Conservation (phyloP, 1,140 invertebrate species). For the Procambarus clarkii region DNA sequence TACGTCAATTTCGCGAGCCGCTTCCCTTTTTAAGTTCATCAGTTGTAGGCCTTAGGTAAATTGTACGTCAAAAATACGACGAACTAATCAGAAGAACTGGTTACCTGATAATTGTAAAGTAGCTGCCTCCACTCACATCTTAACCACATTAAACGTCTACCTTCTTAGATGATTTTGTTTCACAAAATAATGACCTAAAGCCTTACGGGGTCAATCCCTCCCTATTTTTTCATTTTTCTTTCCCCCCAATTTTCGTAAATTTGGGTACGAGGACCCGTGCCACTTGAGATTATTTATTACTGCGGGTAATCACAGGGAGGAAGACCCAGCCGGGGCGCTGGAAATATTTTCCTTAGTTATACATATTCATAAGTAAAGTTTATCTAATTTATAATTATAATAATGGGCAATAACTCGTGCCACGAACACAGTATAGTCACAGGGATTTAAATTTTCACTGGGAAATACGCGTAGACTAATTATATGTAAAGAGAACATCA, state of each 20-base stretch:
- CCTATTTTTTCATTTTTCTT: not conserved
- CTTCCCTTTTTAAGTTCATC: no score
- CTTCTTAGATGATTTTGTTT: not conserved
- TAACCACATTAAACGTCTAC: not conserved
- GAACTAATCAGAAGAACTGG: no score
- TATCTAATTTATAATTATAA: conserved; percentile 6
- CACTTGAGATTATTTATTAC: not conserved
- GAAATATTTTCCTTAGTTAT: not conserved
- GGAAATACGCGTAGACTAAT: not conserved
- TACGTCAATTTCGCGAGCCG: no score
- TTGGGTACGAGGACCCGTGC: not conserved
- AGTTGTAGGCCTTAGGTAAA: no score
- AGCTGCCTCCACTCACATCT: not conserved
- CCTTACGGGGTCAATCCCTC: not conserved
- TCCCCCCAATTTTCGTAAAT: not conserved
- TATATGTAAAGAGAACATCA: not conserved
- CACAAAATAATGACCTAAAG: not conserved
- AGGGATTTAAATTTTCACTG: not conserved
- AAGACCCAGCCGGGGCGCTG: not conserved
- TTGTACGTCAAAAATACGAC: no score
- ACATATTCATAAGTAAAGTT: not conserved
- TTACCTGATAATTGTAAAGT: no score
- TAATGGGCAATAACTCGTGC: not conserved
- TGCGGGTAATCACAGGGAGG: not conserved
- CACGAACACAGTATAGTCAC: not conserved